Conservation (phyloP, 2,888 invertebrate genomes). For the Macaria liturata region DNA sequence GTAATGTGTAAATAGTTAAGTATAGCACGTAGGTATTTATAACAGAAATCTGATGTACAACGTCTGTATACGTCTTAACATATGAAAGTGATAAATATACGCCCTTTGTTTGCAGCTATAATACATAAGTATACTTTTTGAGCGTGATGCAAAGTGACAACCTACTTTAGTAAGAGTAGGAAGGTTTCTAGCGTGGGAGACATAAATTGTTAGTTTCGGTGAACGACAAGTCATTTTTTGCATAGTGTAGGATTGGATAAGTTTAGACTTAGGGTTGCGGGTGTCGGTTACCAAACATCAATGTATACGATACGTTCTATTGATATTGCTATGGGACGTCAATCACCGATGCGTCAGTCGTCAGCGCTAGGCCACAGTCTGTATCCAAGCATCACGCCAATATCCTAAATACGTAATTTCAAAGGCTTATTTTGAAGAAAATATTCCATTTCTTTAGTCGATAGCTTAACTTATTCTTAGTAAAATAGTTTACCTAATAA, state of each 20-base stretch:
- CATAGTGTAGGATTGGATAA: constrained; percentile 26
- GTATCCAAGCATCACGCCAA: constrained; percentile 51
- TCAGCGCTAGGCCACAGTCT: constrained; percentile 12
- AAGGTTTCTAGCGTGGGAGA: constrained; percentile 18
- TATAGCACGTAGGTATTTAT: constrained; percentile 60
- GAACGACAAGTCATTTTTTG: constrained; percentile 31
- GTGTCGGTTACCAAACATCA: constrained; percentile 26
- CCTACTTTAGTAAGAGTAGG: constrained; percentile 22
- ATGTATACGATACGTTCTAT: constrained; percentile 23
- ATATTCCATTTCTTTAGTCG: constrained; percentile 80
- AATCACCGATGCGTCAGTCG: constrained; percentile 17
- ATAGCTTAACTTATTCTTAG: constrained; percentile 81
- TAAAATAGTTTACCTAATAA: constrained; percentile 71
- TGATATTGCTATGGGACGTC: constrained; percentile 18
- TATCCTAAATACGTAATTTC: constrained; percentile 76
- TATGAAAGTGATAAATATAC: constrained; percentile 56
- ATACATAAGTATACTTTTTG: constrained; percentile 51
- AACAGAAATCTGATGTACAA: constrained; percentile 81
- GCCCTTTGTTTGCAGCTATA: constrained; percentile 44
- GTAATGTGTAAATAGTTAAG: constrained; percentile 30
- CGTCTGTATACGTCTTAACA: constrained; percentile 78
- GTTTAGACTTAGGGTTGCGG: constrained; percentile 19
- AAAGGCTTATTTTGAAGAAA: constrained; percentile 74
- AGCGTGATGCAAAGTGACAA: constrained; percentile 47
- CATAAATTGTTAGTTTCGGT: constrained; percentile 39